Percentiles rank a stretch among this genome's conserved stretches.
These are phyloP conservation scores for Pseudocheirus occidentalis DNA, from an alignment of 2,797 vertebrate genomes.

Conservation along the genomic window DNA sequence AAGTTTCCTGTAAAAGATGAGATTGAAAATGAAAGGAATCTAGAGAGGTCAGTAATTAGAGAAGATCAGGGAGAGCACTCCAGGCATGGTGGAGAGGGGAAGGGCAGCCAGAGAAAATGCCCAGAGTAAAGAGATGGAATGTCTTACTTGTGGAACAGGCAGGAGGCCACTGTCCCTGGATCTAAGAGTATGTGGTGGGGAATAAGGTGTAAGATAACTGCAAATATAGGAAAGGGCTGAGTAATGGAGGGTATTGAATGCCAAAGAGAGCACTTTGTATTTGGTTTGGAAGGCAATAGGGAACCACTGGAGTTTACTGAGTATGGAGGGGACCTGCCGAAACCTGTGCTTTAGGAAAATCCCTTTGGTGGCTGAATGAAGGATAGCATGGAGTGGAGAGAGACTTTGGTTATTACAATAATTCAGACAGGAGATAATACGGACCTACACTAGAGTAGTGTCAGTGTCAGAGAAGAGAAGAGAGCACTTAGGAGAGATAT, in stretches of 20 bases:
- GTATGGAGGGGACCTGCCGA: not conserved
- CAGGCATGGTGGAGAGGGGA: too few species aligned
- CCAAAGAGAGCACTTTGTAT: not conserved
- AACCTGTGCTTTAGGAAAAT: not conserved
- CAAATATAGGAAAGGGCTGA: not conserved
- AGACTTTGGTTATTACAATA: not conserved
- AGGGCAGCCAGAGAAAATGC: not conserved
- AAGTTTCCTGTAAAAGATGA: not conserved
- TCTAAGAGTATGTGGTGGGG: not conserved
- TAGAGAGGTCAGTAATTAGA: not conserved
- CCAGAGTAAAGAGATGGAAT: not conserved
- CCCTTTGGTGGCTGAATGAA: not conserved
- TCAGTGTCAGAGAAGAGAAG: not conserved
- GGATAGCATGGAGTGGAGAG: not conserved
- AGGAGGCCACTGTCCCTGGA: not conserved
- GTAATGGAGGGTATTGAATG: not conserved
- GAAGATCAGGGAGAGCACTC: not conserved
- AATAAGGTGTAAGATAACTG: not conserved
- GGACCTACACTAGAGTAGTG: not conserved
- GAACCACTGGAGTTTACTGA: not conserved
- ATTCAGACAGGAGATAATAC: not conserved
- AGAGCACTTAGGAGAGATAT: not conserved
- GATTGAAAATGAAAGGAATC: not conserved
- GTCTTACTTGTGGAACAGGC: not conserved
- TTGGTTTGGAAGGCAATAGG: not conserved